phyloP scores from a whole-genome alignment of 1,140 invertebrate species.

The Pemphigus obesinymphae region DNA sequence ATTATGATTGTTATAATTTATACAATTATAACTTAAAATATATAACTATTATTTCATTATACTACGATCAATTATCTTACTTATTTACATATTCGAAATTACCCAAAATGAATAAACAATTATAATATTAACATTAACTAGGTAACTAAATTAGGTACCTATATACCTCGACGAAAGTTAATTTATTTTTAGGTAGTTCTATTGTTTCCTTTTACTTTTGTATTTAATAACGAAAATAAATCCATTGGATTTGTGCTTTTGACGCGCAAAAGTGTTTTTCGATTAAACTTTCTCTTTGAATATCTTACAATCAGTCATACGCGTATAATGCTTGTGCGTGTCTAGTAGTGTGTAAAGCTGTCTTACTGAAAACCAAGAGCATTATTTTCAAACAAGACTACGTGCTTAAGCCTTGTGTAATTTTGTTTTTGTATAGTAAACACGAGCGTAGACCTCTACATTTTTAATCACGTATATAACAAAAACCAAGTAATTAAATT shows the following conservation, averaged over 20 bases:
- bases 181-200: neutral
- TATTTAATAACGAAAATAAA: neutral
- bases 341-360: neutral
- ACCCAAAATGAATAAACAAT: too few species aligned
- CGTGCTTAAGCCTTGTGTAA: slow-evolving; percentile 9
- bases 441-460: neutral
- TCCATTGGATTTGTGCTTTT: neutral
- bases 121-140: too few species aligned
- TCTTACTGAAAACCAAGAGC: slow-evolving; percentile 4
- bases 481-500: too few species aligned
- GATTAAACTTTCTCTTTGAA: slow-evolving; percentile 10
- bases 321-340: slow-evolving; percentile 9
- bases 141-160: too few species aligned
- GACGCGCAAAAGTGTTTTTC: slow-evolving; percentile 3
- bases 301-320: slow-evolving; percentile 16
- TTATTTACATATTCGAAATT: too few species aligned
- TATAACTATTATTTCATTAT: too few species aligned
- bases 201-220: neutral
- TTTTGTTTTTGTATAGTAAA: neutral
- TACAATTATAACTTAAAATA: too few species aligned
- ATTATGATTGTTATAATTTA: too few species aligned
- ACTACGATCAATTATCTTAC: too few species aligned
- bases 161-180: neutral
- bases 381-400: slow-evolving; percentile 22
- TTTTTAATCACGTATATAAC: neutral